Base-by-base conservation (phyloP, 2,888 invertebrate genomes). In the Agrotis segetum region DNA sequence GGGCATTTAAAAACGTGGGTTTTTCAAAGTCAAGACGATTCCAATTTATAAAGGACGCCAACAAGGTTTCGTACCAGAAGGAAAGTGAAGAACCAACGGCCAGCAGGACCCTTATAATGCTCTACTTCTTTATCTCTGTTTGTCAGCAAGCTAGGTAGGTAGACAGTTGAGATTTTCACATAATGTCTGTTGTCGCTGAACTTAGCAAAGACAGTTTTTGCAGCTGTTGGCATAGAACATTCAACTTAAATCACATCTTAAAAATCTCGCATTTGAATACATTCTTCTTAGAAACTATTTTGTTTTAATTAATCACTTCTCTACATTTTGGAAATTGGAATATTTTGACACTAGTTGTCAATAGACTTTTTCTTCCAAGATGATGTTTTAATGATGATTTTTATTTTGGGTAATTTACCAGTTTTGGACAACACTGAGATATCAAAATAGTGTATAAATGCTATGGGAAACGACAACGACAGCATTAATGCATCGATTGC, bases 391-490 rank as follows among this genome's bases (percentile, higher is more conserved):
- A 69, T 58, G 68, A 40, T 14, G 29, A 66, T 70, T 79, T 67
- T 63, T 29, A 63, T 71, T 71, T 47, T 53, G 66, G 74, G 67
- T 75, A 70, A 56, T 56, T 56, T 56, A n/a, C n/a, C 13, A 0
- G 19, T 72, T 17, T 61, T 61, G 65, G 65, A 34, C 59, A 64
- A 60, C 62, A 73, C 62, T 77, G 55, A 56, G 50, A 47, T 19
- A 69, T 70, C 52, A 47, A 58, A 44, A 44, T 58, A 61, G 74
- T 47, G 49, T 59, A 59, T 74, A 70, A 68, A 80, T 88, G 85
- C 71, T 85, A 94, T 95, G 95, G 92, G 91, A 52, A 67, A 77
- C 71, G 88, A 91, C 76, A 91, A 90, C 59, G 90, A 93, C 83
- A 88, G 92, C 80, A 40, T 94, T 60, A 84, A 88, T 49, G 88